Percentiles rank a stretch among this genome's conserved stretches.
Conservation (phyloP, 2,797 vertebrate genomes). For the Epinephelus awoara region DNA sequence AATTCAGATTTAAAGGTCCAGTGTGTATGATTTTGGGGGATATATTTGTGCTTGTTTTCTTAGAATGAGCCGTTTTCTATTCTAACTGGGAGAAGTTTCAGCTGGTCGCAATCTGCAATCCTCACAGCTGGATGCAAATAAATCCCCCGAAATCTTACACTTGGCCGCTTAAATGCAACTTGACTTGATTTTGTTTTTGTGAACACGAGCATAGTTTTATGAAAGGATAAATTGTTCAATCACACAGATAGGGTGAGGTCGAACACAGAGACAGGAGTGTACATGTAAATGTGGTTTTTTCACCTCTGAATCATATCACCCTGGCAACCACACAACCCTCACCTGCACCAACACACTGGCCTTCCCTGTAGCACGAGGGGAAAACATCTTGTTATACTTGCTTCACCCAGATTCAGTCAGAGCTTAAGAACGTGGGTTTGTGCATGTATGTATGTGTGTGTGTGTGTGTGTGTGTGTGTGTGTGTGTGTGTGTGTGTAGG, state of each 20-base stretch:
- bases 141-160: no score
- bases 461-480: constrained; percentile 2
- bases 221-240: not conserved
- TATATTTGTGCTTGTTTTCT: no score
- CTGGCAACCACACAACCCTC: constrained; percentile 47
- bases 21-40: no score
- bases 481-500: constrained; percentile 18
- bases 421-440: constrained; percentile 9
- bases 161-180: not conserved
- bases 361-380: constrained; percentile 49
- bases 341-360: constrained; percentile 36
- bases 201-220: not conserved
- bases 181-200: not conserved
- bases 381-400: constrained; percentile 63
- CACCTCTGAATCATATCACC: constrained; percentile 46
- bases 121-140: no score
- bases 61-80: no score
- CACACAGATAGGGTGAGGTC: constrained; percentile 42
- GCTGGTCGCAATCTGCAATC: no score
- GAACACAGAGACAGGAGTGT: constrained; percentile 41
- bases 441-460: not conserved
- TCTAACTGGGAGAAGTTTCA: no score
- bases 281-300: constrained; percentile 36
- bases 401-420: constrained; percentile 41
- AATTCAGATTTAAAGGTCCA: no score